Percentiles rank a stretch among this genome's conserved stretches.
Evolutionary conservation across 2,797 vertebrate genomes (phyloP).

Genomic region (Emydoidea blandingii): DNA sequence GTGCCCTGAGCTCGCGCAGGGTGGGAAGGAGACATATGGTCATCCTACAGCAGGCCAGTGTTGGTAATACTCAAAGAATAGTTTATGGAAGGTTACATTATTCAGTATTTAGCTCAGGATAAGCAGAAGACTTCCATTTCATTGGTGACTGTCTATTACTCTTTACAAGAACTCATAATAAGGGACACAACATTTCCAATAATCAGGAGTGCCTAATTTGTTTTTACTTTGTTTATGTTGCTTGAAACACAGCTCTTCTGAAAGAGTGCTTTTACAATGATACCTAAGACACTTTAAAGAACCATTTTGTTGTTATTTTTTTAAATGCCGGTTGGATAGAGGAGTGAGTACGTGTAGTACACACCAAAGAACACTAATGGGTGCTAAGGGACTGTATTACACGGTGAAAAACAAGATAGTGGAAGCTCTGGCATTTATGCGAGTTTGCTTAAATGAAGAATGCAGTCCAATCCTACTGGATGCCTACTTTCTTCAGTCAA

Average conservation of each 20-base stretch:
- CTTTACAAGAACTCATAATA: not conserved
- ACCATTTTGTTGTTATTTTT: not conserved
- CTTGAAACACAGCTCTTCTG: not conserved
- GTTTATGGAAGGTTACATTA: not conserved
- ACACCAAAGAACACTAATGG: not conserved
- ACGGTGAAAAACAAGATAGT: not conserved
- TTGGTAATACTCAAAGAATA: not conserved
- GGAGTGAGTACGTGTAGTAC: not conserved
- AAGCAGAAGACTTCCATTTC: not conserved
- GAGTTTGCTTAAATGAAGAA: not conserved
- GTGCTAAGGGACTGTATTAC: not conserved
- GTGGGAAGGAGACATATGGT: too few species aligned
- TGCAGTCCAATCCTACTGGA: not conserved
- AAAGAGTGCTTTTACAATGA: not conserved
- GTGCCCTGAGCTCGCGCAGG: too few species aligned
- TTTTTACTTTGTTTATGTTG: not conserved
- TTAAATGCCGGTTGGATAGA: not conserved
- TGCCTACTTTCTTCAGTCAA: not conserved
- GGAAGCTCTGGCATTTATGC: not conserved
- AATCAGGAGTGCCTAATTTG: not conserved
- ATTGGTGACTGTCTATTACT: not conserved
- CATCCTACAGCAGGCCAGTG: not conserved
- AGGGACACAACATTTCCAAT: not conserved
- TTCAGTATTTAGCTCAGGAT: not conserved
- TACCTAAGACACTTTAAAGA: not conserved